phyloP scores from a whole-genome alignment of 2,888 invertebrate genomes.

The Galerucella calmariensis region DNA sequence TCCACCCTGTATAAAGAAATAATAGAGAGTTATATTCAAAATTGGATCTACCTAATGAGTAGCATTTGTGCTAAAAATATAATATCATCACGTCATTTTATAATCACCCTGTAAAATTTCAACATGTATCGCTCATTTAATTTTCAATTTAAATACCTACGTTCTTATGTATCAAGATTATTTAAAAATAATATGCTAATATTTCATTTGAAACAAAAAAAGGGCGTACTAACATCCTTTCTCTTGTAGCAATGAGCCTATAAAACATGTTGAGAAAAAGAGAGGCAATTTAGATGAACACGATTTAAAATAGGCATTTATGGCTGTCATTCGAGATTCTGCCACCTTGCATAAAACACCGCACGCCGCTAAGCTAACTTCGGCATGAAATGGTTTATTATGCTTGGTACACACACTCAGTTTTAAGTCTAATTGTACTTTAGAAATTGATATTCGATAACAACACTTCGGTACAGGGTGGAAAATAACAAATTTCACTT shows the following conservation, averaged over 20 bases:
- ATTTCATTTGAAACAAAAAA: constrained; percentile 38
- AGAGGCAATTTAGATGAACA: constrained; percentile 43
- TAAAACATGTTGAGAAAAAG: constrained; percentile 38
- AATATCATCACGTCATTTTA: background rate
- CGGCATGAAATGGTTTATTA: constrained; percentile 36
- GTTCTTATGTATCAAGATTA: constrained; percentile 35
- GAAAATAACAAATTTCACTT: background rate
- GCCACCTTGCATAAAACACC: constrained; percentile 37
- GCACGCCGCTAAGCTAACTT: constrained; percentile 25
- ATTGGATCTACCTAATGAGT: background rate
- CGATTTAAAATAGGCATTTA: constrained; percentile 38
- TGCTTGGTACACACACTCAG: constrained; percentile 19
- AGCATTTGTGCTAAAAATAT: background rate
- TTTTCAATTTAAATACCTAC: constrained; percentile 41
- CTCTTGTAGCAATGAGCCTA: constrained; percentile 36
- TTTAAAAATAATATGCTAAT: constrained; percentile 41
- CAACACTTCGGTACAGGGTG: constrained; percentile 17
- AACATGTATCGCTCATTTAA: constrained; percentile 37
- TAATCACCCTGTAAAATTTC: constrained; percentile 21
- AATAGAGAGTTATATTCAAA: background rate
- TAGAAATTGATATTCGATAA: constrained; percentile 36
- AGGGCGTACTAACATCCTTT: constrained; percentile 39
- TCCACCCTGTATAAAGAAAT: too few relatives aligned
- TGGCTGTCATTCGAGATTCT: constrained; percentile 38
- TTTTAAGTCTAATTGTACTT: constrained; percentile 32